Percentiles rank a stretch among this genome's conserved stretches.
Conservation (phyloP, 1,140 invertebrate species). For the Ips nitidus region DNA sequence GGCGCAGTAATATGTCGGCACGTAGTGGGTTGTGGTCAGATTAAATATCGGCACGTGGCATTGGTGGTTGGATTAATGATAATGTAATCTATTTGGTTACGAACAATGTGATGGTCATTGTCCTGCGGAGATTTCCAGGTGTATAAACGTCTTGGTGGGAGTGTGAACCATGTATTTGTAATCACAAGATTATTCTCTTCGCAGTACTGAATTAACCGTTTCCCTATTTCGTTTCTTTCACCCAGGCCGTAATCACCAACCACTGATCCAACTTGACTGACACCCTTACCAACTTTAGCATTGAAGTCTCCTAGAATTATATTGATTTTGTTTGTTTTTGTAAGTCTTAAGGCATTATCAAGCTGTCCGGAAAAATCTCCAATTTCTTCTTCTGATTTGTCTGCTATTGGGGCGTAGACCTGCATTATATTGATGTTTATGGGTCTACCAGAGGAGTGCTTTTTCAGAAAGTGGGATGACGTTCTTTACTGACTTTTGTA, state of each 20-base stretch:
- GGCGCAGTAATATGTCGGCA: too few species aligned
- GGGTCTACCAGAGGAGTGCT: too few species aligned
- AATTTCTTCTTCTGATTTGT: constrained; percentile 16
- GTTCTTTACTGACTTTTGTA: not conserved
- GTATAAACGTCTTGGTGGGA: too few species aligned
- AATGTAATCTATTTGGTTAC: too few species aligned
- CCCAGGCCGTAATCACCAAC: constrained; percentile 14
- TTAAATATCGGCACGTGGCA: too few species aligned
- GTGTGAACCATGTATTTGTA: too few species aligned
- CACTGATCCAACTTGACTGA: not conserved
- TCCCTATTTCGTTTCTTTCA: constrained; percentile 16
- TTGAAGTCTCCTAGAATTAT: constrained; percentile 9
- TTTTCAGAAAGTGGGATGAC: too few species aligned
- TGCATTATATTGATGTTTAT: not conserved
- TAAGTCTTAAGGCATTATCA: constrained; percentile 10
- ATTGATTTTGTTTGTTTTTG: constrained; percentile 20
- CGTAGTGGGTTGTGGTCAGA: too few species aligned
- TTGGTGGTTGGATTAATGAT: too few species aligned
- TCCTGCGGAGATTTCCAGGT: too few species aligned
- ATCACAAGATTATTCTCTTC: too few species aligned
- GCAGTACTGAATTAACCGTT: constrained; percentile 15
- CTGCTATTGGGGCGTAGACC: constrained; percentile 18
- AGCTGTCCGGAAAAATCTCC: constrained; percentile 14
- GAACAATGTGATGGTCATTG: too few species aligned
- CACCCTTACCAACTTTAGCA: constrained; percentile 3